A percentile compares a stretch with the other conserved stretches of the same genome.
phyloP scores from a whole-genome alignment of 2,797 vertebrate genomes.

The Paramormyrops hopkinsi region DNA sequence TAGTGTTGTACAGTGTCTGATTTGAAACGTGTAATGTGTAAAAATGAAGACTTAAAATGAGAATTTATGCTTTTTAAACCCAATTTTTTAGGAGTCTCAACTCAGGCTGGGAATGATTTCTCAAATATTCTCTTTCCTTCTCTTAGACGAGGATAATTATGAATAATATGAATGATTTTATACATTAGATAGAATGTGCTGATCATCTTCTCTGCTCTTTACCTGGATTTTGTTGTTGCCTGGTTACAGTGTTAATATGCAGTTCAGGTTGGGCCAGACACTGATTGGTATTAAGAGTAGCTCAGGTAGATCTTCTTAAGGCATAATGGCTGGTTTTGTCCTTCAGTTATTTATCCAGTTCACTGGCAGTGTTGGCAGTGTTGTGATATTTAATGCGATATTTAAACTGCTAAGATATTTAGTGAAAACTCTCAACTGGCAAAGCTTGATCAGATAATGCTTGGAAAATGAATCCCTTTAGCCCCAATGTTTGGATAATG shows the following conservation, averaged over 20 bases:
- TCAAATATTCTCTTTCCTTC: not conserved
- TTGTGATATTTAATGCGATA: not conserved
- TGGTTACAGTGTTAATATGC: not conserved
- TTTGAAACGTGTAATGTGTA: not conserved
- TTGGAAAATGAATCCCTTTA: not conserved
- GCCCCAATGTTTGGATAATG: not conserved
- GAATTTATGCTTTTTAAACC: not conserved
- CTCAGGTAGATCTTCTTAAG: not conserved
- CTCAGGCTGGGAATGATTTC: not conserved
- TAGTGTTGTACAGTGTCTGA: not conserved
- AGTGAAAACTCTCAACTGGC: not conserved
- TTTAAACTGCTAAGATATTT: not conserved
- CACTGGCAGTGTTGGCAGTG: not conserved
- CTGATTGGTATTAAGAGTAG: not conserved
- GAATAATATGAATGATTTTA: not conserved
- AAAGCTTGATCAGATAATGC: not conserved
- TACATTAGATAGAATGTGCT: not conserved
- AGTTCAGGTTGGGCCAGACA: not conserved
- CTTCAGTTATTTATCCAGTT: not conserved
- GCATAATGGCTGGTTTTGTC: not conserved
- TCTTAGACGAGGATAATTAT: not conserved
- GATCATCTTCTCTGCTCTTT: not conserved
- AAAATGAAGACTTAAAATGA: not conserved
- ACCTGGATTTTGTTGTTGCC: not conserved
- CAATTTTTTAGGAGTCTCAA: not conserved